phyloP scores from a whole-genome alignment of 1,140 invertebrate genomes.

The Steinernema feltiae region DNA sequence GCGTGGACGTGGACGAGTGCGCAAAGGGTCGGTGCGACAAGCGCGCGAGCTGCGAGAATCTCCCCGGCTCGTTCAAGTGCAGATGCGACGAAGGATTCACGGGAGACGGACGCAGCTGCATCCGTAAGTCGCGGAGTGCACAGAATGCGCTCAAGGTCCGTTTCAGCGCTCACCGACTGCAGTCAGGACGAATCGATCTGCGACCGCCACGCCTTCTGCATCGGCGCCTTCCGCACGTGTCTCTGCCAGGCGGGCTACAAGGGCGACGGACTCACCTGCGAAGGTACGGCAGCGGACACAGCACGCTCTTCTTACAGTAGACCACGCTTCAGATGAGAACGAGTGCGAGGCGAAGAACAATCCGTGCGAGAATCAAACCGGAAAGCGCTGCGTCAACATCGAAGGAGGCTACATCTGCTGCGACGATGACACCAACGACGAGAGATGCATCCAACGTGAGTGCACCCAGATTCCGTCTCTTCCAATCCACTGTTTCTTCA shows the following conservation, averaged over 20 bases:
- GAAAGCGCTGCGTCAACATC: slow-evolving; percentile 41
- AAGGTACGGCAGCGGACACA: slow-evolving; percentile 22
- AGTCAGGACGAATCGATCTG: slow-evolving; percentile 40
- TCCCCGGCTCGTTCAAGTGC: slow-evolving; percentile 45
- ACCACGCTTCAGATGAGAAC: slow-evolving; percentile 41
- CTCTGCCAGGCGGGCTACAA: slow-evolving; percentile 43
- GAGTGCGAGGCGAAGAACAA: slow-evolving; percentile 39
- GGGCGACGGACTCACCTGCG: slow-evolving; percentile 45
- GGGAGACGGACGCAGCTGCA: slow-evolving; percentile 46
- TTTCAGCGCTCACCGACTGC: slow-evolving; percentile 45
- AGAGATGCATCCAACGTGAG: slow-evolving; percentile 35
- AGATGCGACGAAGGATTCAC: slow-evolving; percentile 47
- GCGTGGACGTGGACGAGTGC: slow-evolving; percentile 38
- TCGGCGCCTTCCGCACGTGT: slow-evolving; percentile 38
- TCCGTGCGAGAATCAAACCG: slow-evolving; percentile 33
- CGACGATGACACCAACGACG: slow-evolving; percentile 33
- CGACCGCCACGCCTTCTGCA: slow-evolving; percentile 44
- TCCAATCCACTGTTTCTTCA: too few relatives aligned
- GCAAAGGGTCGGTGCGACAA: slow-evolving; percentile 29
- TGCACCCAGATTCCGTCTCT: too few relatives aligned
- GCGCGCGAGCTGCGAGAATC: slow-evolving; percentile 47
- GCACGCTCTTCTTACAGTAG: background rate
- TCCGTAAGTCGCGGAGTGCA: slow-evolving; percentile 25
- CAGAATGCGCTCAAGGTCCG: background rate
- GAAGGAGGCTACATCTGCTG: slow-evolving; percentile 51